These are phyloP conservation scores for Catharus minimus DNA, from an alignment of 2,113 vertebrate species.

Conservation along the genomic window DNA sequence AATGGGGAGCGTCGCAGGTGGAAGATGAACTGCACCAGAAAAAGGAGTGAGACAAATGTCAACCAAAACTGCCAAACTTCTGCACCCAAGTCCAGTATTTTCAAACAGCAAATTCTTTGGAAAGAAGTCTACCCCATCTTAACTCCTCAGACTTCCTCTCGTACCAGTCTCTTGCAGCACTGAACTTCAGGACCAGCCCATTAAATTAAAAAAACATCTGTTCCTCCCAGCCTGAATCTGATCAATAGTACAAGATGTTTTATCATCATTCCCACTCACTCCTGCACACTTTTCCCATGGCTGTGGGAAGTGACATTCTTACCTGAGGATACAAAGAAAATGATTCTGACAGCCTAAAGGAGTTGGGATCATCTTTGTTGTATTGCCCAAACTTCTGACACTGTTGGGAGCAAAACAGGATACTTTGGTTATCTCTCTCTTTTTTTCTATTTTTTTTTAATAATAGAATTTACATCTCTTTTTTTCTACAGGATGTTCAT, in stretches of 20 bases:
- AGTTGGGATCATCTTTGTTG: conserved; percentile 93
- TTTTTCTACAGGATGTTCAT: not conserved
- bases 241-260: not conserved
- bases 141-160: not conserved
- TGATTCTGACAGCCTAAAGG: conserved; percentile 92
- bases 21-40: conserved; percentile 90
- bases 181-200: not conserved
- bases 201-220: not conserved
- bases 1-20: conserved; percentile 94
- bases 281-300: accelerated
- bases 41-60: not conserved
- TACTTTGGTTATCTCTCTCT: not conserved
- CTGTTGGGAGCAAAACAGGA: conserved; percentile 69
- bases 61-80: not conserved
- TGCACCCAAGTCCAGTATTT: not conserved
- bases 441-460: too few species aligned
- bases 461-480: not conserved
- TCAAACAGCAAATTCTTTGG: not conserved
- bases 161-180: not conserved
- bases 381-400: conserved; percentile 99
- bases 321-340: conserved; percentile 98
- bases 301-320: conserved; percentile 18
- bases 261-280: not conserved
- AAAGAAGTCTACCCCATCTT: not conserved
- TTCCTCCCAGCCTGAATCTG: not conserved